These are phyloP conservation scores for Campoletis sonorensis DNA, from an alignment of 1,140 invertebrate species.

Conservation along the genomic window DNA sequence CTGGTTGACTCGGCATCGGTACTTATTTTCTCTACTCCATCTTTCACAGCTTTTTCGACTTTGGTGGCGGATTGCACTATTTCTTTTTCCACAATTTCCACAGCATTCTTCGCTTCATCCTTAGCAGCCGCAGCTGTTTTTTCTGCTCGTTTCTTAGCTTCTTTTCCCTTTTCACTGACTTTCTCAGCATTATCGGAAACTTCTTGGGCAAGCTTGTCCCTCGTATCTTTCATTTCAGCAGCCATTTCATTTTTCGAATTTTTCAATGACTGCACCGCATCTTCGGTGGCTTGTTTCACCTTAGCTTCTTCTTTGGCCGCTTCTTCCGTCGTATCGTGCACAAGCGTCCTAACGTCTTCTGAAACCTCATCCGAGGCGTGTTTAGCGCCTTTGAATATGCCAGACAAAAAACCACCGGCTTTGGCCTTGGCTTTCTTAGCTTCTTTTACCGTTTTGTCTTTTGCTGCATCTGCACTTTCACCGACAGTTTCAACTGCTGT, in stretches of 20 bases:
- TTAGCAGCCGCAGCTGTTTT: conserved; percentile 3
- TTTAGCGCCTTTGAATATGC: conserved; percentile 57
- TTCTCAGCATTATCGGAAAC: not conserved
- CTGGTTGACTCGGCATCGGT: conserved; percentile 12
- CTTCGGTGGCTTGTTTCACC: conserved; percentile 13
- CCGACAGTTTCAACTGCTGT: conserved; percentile 42
- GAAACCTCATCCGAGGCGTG: conserved; percentile 49
- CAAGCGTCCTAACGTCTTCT: conserved; percentile 46
- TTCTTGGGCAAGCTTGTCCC: conserved; percentile 44
- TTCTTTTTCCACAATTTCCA: conserved; percentile 1
- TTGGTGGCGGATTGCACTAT: not conserved
- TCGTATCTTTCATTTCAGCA: conserved; percentile 16
- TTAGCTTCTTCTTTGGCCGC: conserved; percentile 45
- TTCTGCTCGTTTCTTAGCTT: conserved; percentile 49
- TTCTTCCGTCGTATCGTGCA: conserved; percentile 49
- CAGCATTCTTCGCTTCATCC: not conserved
- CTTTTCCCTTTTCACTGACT: conserved; percentile 56
- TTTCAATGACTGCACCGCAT: conserved; percentile 38
- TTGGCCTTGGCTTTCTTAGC: conserved; percentile 64
- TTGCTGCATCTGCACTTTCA: conserved; percentile 49
- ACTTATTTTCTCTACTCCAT: not conserved
- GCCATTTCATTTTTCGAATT: conserved; percentile 38
- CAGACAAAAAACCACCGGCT: conserved; percentile 52
- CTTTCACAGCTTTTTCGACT: not conserved
- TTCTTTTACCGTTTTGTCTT: conserved; percentile 55